Conservation (phyloP, 1,140 invertebrate genomes). For the Adelges cooleyi region DNA sequence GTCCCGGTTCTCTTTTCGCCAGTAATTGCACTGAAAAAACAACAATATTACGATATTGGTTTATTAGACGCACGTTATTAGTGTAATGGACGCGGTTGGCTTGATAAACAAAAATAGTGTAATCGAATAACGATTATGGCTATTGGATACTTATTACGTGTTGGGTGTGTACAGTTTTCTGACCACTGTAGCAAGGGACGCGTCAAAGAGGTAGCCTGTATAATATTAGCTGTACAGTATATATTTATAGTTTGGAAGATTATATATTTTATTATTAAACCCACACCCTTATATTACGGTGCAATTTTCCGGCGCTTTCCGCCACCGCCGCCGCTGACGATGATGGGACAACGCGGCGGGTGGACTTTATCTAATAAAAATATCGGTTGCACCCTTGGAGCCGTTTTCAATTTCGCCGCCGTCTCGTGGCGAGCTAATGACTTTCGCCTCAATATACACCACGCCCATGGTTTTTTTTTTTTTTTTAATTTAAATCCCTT, state of each 20-base stretch:
- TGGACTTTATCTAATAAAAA: constrained; percentile 26
- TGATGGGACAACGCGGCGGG: constrained; percentile 12
- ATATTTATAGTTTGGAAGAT: constrained; percentile 5
- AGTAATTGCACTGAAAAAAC: too few relatives aligned
- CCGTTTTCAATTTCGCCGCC: constrained; percentile 24
- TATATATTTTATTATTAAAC: constrained; percentile 24
- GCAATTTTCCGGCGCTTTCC: constrained; percentile 13
- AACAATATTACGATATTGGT: too few relatives aligned
- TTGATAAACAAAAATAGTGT: too few relatives aligned
- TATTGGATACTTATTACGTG: too few relatives aligned
- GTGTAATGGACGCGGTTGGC: too few relatives aligned
- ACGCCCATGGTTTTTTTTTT: not conserved
- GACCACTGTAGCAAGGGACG: not conserved
- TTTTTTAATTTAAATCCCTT: constrained; percentile 28
- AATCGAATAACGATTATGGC: too few relatives aligned
- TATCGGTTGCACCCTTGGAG: constrained; percentile 26
- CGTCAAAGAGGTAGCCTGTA: too few relatives aligned
- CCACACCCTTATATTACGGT: not conserved
- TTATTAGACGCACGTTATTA: too few relatives aligned
- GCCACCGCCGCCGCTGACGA: not conserved
- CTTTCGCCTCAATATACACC: constrained; percentile 25
- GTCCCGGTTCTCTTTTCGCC: too few relatives aligned
- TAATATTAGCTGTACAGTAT: too few relatives aligned
- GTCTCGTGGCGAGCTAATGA: constrained; percentile 25
- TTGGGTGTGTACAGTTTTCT: not conserved